Base-by-base conservation (phyloP, 2,797 vertebrate genomes). In the Fistularia tabacaria region DNA sequence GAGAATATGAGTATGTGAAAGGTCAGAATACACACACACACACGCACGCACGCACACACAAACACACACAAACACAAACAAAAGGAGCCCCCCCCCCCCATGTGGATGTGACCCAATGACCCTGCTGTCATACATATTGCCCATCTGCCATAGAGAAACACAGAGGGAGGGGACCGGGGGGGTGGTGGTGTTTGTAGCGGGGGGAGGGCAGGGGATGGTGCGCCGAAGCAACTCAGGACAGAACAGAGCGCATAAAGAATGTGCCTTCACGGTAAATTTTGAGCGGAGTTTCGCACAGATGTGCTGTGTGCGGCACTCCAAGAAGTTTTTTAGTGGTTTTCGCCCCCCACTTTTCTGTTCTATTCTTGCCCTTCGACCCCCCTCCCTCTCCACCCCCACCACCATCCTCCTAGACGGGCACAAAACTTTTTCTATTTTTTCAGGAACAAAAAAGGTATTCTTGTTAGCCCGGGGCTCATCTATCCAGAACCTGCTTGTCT, bases 51-150 rank as follows among this genome's bases (percentile, higher is more conserved):
- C n/a, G n/a, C 52, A 15, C 13, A 9, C 49, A 57, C 50, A 54
- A 40, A 59, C 54, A 48, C 14, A 41, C 52, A 59, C 55, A n/a
- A n/a, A 61, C 56, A 49, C 13, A 56, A 38, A 79, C 73, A 73
- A 62, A 79, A 74, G 65, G 36, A 57, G 64, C 79, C 69, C 66
- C 63, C 54, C 58, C 85, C 84, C 85, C 84, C 85, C 81, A 84
- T 90, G 87, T 89, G 84, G 89, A 83, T 87, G 87, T 90, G 89
- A 92, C 89, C 90, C 69, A 42, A 78, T 89, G 89, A 91, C 89
- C 90, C 84, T 81, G 80, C 88, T 85, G 89, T 90, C 88, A 76
- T 82, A 85, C 89, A 86, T 68, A 88, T 82, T 85, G 87, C 87
- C 90, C 90, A 92, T 92, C 89, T 92, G 90, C 89, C 84, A 84